These are phyloP conservation scores for Euplagia quadripunctaria DNA, from an alignment of 2,888 invertebrate genomes.

Conservation along the genomic window DNA sequence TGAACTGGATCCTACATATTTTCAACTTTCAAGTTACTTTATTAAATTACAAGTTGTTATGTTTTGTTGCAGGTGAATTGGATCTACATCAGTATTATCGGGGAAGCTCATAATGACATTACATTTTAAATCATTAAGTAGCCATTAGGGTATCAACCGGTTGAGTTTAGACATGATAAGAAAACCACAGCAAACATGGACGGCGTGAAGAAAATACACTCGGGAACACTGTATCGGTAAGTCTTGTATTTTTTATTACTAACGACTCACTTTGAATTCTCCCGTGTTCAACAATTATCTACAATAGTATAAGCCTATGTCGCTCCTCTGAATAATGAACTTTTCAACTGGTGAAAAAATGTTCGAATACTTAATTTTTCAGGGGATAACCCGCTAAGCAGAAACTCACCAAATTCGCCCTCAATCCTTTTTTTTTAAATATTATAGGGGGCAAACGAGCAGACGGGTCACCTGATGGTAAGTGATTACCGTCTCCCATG, in stretches of 20 bases:
- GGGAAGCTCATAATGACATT: conserved; percentile 72
- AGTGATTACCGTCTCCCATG: too few species aligned
- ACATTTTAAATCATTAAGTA: conserved; percentile 66
- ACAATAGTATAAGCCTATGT: not conserved
- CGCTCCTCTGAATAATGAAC: not conserved
- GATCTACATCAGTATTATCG: conserved; percentile 56
- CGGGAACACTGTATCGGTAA: conserved; percentile 85
- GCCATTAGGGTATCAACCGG: conserved; percentile 65
- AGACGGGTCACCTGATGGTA: too few species aligned
- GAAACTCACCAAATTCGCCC: not conserved
- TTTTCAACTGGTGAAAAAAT: not conserved
- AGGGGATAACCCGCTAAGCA: not conserved
- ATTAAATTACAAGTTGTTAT: conserved; percentile 26
- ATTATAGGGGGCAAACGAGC: not conserved
- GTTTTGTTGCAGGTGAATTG: conserved; percentile 67
- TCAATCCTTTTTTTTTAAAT: too few species aligned
- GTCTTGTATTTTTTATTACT: conserved; percentile 49
- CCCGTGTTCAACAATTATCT: not conserved
- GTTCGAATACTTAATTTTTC: not conserved
- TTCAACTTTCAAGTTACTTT: conserved; percentile 25
- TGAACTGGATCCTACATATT: conserved; percentile 28
- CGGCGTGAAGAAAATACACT: conserved; percentile 86
- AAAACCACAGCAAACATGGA: conserved; percentile 77
- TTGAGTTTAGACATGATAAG: conserved; percentile 77
- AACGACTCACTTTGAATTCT: not conserved